Percentiles rank a stretch among this genome's conserved stretches.
These are phyloP conservation scores for Melinaea menophilus DNA, from an alignment of 2,888 invertebrate genomes.

Conservation along the genomic window DNA sequence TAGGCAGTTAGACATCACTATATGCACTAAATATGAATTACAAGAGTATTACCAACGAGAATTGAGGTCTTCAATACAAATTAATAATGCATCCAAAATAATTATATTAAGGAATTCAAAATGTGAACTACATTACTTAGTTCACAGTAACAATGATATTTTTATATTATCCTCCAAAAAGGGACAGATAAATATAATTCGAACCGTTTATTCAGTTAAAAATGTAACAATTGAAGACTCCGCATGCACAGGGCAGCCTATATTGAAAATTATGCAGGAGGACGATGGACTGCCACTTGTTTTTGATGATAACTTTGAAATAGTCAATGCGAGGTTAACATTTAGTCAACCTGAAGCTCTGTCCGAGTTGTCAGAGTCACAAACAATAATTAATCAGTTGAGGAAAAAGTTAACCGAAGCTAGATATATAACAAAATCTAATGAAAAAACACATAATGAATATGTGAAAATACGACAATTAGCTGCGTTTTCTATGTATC, in stretches of 20 bases:
- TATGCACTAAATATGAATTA: constrained; percentile 57
- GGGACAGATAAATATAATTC: constrained; percentile 37
- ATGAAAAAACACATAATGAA: constrained; percentile 47
- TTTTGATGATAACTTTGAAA: constrained; percentile 59
- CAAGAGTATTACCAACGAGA: constrained; percentile 56
- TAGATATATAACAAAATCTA: constrained; percentile 48
- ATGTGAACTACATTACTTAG: constrained; percentile 55
- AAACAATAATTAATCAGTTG: constrained; percentile 47
- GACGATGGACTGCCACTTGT: constrained; percentile 57
- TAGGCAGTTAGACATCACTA: constrained; percentile 49
- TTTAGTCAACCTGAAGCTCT: constrained; percentile 12
- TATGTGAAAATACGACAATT: constrained; percentile 49
- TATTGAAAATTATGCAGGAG: constrained; percentile 46
- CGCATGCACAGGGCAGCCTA: constrained; percentile 46
- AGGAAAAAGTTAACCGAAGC: constrained; percentile 56
- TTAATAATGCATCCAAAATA: constrained; percentile 42
- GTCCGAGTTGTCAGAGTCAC: constrained; percentile 35
- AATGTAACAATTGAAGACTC: constrained; percentile 49
- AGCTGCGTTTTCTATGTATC: constrained; percentile 46
- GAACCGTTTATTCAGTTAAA: constrained; percentile 45
- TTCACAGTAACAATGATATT: constrained; percentile 44
- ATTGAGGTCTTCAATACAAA: constrained; percentile 40
- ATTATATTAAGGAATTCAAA: constrained; percentile 50
- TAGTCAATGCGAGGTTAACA: constrained; percentile 35
- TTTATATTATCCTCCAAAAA: constrained; percentile 48